These are phyloP conservation scores for Microcebus tavaratra DNA, from an alignment of 2,113 vertebrate genomes.

Conservation along the genomic window DNA sequence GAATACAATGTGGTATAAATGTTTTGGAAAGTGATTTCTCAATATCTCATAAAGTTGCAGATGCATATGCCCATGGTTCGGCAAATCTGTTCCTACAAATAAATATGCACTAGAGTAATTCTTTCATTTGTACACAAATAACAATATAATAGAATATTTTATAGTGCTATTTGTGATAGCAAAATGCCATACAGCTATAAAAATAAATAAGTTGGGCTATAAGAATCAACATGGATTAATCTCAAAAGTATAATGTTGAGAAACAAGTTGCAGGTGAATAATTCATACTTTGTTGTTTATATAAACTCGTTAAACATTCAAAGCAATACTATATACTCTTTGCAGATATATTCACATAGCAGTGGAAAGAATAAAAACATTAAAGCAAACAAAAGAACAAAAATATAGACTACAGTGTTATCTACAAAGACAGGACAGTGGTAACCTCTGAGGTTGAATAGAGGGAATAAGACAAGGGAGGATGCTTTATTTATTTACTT, in stretches of 20 bases:
- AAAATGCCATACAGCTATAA: background rate
- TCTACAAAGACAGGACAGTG: background rate
- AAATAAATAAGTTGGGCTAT: background rate
- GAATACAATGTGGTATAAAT: background rate
- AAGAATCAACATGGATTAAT: background rate
- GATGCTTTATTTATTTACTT: background rate
- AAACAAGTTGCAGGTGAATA: background rate
- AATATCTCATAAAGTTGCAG: slow-evolving; percentile 34
- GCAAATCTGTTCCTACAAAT: background rate
- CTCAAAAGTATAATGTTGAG: background rate
- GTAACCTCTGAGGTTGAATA: background rate
- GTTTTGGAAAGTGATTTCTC: slow-evolving; percentile 33
- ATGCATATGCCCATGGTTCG: background rate
- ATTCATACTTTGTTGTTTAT: background rate
- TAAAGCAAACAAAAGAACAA: background rate
- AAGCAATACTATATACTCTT: background rate
- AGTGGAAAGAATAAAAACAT: background rate
- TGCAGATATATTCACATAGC: background rate
- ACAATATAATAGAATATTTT: background rate
- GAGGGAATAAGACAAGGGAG: background rate
- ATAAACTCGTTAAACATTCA: background rate
- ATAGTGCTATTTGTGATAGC: background rate
- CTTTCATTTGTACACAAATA: background rate
- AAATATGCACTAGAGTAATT: background rate
- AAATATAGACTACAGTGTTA: background rate